Conservation (phyloP, 2,113 vertebrate genomes). For the Tautogolabrus adspersus region DNA sequence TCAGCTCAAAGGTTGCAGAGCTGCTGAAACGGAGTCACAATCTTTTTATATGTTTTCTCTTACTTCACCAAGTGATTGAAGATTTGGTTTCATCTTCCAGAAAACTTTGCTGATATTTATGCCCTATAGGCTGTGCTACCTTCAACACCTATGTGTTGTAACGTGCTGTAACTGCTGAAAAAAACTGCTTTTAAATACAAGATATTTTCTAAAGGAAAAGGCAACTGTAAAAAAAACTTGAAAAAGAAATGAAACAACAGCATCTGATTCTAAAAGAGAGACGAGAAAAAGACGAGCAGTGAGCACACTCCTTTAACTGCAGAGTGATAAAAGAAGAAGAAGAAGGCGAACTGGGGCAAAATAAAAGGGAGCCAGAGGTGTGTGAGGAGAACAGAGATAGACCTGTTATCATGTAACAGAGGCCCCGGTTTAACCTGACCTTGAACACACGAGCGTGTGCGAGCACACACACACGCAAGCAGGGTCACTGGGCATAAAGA, state of each 20-base stretch:
- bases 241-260: background rate
- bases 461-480: slow-evolving; percentile 39
- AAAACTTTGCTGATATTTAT: background rate
- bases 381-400: slow-evolving; percentile 68
- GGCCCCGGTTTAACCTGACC: slow-evolving; percentile 74
- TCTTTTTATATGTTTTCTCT: slow-evolving; percentile 44
- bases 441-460: slow-evolving; percentile 58
- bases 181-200: background rate
- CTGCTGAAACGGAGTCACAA: slow-evolving; percentile 41
- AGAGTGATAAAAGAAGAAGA: slow-evolving; percentile 51
- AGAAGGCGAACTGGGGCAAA: slow-evolving; percentile 29
- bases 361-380: slow-evolving; percentile 58
- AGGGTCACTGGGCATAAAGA: slow-evolving; percentile 79
- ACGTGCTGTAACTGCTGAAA: background rate
- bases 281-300: background rate
- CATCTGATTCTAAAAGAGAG: background rate
- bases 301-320: slow-evolving; percentile 12
- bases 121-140: slow-evolving; percentile 1
- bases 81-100: slow-evolving; percentile 13
- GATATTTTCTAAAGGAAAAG: background rate
- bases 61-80: slow-evolving; percentile 28
- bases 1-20: slow-evolving; percentile 73
- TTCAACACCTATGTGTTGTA: slow-evolving; percentile 10
- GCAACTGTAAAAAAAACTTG: background rate
- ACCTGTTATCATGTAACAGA: slow-evolving; percentile 77